phyloP scores from a whole-genome alignment of 2,888 invertebrate species.

The Cerceris ruficornis region DNA sequence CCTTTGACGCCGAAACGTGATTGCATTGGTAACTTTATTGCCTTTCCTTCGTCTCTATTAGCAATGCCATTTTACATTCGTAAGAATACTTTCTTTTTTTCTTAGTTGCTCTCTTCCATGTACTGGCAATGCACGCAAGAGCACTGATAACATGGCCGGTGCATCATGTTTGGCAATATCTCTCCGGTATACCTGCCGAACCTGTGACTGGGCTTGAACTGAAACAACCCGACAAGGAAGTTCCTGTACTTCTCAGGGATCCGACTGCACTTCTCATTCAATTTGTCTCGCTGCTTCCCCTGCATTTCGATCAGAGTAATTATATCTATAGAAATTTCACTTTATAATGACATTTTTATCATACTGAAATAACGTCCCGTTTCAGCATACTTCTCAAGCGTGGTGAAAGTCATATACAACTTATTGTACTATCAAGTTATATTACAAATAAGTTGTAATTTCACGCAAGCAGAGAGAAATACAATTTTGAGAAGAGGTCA shows the following conservation, averaged over 20 bases:
- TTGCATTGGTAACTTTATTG: constrained; percentile 86
- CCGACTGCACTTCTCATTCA: constrained; percentile 93
- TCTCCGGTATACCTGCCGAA: constrained; percentile 80
- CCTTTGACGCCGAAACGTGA: constrained; percentile 89
- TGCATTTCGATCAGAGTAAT: constrained; percentile 93
- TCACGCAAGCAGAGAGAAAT: constrained; percentile 86
- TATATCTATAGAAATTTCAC: constrained; percentile 49
- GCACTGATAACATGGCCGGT: constrained; percentile 86
- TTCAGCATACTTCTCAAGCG: constrained; percentile 93
- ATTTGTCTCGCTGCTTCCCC: constrained; percentile 92
- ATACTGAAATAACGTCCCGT: not conserved
- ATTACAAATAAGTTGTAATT: constrained; percentile 88
- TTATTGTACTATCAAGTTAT: constrained; percentile 94
- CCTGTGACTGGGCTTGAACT: constrained; percentile 76
- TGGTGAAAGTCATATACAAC: constrained; percentile 94
- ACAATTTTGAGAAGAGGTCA: constrained; percentile 72
- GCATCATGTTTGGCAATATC: constrained; percentile 84
- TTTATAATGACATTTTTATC: not conserved
- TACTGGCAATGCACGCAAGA: constrained; percentile 92
- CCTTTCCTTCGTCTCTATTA: not conserved
- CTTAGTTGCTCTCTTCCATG: constrained; percentile 93
- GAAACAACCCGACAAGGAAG: constrained; percentile 83
- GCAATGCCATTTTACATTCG: not conserved
- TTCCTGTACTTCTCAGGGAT: constrained; percentile 94
- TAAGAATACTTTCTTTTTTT: constrained; percentile 1